A percentile compares a stretch with the other conserved stretches of the same genome.
Conservation (phyloP, 2,113 vertebrate genomes). For the Chloebia gouldiae region DNA sequence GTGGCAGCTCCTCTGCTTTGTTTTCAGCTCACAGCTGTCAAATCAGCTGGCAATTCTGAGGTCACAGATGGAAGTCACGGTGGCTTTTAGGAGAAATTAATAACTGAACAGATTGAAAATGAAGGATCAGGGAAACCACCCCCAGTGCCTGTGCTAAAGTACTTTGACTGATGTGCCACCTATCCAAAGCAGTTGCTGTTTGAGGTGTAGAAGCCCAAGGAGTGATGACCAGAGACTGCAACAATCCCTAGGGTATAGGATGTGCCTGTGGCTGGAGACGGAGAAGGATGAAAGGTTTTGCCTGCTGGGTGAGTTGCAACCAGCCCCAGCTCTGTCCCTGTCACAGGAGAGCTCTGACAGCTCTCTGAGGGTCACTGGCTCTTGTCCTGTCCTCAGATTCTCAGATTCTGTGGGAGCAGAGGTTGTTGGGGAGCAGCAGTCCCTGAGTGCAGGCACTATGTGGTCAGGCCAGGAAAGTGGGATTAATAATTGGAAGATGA, state of each 20-base stretch:
- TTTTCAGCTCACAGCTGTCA: not conserved
- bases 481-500: not conserved
- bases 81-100: not conserved
- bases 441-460: too few species aligned
- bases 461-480: not conserved
- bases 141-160: not conserved
- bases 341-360: not conserved
- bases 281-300: not conserved
- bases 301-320: not conserved
- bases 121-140: not conserved
- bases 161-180: not conserved
- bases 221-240: not conserved
- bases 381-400: not conserved
- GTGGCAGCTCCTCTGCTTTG: not conserved
- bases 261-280: not conserved
- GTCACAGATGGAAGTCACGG: not conserved
- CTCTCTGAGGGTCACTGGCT: not conserved
- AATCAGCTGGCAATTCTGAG: not conserved
- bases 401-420: not conserved
- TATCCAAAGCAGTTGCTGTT: not conserved
- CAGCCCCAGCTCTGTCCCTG: not conserved
- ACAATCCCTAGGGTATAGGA: accelerated
- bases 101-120: not conserved
- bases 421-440: not conserved
- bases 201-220: not conserved